Base-by-base conservation (phyloP, 2,113 vertebrate species). In the Rhombomys opimus region DNA sequence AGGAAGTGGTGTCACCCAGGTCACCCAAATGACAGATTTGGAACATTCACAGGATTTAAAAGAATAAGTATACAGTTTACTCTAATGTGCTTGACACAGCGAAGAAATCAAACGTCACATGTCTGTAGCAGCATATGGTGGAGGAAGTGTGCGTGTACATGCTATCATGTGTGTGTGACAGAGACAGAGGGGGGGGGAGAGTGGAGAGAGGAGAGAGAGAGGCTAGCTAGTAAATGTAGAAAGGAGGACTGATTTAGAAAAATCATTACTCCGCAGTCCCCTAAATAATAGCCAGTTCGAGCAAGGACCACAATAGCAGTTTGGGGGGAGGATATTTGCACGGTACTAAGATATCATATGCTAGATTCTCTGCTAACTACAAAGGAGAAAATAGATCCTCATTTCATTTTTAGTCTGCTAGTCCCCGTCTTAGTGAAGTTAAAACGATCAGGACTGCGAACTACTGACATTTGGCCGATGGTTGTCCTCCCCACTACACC, bases 241-340 rank as follows among this genome's bases (percentile, higher is more conserved):
- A 89, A 23, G 23, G 73, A 93, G 17, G 70, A 81, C 32, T 70
- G 22, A 90, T 77, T 94, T 95, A 87, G 87, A 84, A 91, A 84
- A 78, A 52, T 76, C 22, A 57, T 0, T 20, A 86, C 76, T 81
- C 95, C 82, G 2, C 8, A 78, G 30, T 0, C 27, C 12, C 22
- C 35, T 70, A 20, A 72, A 32, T 82, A 86, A 52, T 86, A 86
- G 67, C 57, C 70, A 57, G 89, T 93, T 78, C 52, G 4, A 89
- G 14, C 30, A 95, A 82, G 73, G 9, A 77, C 81, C 77, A 95
- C n/a, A 65, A 22, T 73, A 12, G 50, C 57, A 20, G 30, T 68
- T 89, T 17, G 38, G 23, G 38, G 20, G 84, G n/a, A 89, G 87
- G 38, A 67, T 80, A 80, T 67, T 87, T 94, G 14, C 35, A 90